Evolutionary conservation across 2,888 invertebrate species (phyloP), one percentile per base, ranked within the genome.

Genomic region (Glaucopsyche alexis): DNA sequence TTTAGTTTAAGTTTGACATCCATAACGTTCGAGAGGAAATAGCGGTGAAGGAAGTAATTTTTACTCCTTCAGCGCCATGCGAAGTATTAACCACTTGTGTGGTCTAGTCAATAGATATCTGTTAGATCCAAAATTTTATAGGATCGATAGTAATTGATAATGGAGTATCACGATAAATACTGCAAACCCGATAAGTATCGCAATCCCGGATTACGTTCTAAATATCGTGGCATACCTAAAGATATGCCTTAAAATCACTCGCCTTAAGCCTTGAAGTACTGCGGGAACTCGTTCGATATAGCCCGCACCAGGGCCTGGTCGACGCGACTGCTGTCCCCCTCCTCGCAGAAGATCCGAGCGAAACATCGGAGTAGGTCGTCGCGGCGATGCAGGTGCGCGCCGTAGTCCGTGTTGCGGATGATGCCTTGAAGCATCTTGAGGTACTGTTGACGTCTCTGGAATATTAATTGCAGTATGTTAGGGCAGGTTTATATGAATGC

Each of bases 291-390:
- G 86, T 97, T 96, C 77, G 96, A 96, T 79, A 97, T 96, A 79
- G 96, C 96, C 72, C 96, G 94, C 14, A 97, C 96, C 67, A 97
- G 91, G 76, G 95, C 94, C 82, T 97, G 97, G 89, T 97, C 97
- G 29, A 94, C 94, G 76, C 95, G 94, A 84, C 97, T 97, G 79
- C 94, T 93, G 42, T 95, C 95, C 5, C 95, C 94, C 83, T 97
- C 97, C 84, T 97, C 97, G 84, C 96, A 96, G 87, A 97, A 96
- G 84, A 98, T 97, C 71, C 97, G 94, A 47, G 97, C 97, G 85
- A 97, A 97, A 83, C 97, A 97, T 82, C 97, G 96, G 77, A 96
- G 94, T 70, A 98, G 92, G 86, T 98, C 97, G 75, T 96, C 96
- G 72, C 95, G 94, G 14, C 97, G 94, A 86, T 98, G 97, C 76